Percentiles rank a stretch among this genome's conserved stretches.
These are phyloP conservation scores for Amitus sp. DNA, from an alignment of 2,888 invertebrate species.

Conservation along the genomic window DNA sequence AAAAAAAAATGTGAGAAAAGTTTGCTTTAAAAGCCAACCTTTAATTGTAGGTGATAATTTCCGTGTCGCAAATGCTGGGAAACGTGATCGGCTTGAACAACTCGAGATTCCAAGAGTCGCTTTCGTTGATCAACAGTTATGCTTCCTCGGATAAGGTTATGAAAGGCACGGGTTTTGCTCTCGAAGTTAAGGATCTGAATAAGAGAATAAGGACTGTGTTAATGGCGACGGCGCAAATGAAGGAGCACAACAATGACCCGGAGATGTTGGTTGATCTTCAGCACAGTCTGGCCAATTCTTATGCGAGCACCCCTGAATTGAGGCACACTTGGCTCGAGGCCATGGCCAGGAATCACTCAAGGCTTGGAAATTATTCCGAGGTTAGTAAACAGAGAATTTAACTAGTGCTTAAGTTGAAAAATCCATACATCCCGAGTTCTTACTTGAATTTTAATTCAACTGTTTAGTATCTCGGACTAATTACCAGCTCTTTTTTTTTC, in stretches of 20 bases:
- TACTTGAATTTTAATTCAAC: no score
- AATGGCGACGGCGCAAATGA: slow-evolving; percentile 93
- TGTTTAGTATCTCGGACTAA: no score
- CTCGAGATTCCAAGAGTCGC: slow-evolving; percentile 92
- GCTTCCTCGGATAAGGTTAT: slow-evolving; percentile 93
- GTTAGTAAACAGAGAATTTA: slow-evolving; percentile 69
- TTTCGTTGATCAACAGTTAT: slow-evolving; percentile 92
- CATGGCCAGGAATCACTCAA: slow-evolving; percentile 87
- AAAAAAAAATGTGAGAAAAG: slow-evolving; percentile 1
- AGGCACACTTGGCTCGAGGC: slow-evolving; percentile 96
- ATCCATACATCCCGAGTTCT: no score
- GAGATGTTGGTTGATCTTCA: slow-evolving; percentile 92
- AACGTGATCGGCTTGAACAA: slow-evolving; percentile 91
- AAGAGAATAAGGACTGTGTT: slow-evolving; percentile 93
- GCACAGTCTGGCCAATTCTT: slow-evolving; percentile 91
- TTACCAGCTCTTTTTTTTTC: no score
- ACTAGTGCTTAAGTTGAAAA: no score
- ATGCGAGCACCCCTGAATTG: slow-evolving; percentile 93
- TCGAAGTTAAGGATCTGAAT: slow-evolving; percentile 93
- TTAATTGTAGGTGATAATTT: slow-evolving; percentile 82
- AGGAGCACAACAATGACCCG: slow-evolving; percentile 89
- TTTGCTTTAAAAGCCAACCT: no score
- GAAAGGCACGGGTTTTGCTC: slow-evolving; percentile 90
- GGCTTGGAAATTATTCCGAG: slow-evolving; percentile 89
- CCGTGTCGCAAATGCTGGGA: slow-evolving; percentile 93